Conservation (phyloP, 2,888 invertebrate species). For the Uropetala carovei region DNA sequence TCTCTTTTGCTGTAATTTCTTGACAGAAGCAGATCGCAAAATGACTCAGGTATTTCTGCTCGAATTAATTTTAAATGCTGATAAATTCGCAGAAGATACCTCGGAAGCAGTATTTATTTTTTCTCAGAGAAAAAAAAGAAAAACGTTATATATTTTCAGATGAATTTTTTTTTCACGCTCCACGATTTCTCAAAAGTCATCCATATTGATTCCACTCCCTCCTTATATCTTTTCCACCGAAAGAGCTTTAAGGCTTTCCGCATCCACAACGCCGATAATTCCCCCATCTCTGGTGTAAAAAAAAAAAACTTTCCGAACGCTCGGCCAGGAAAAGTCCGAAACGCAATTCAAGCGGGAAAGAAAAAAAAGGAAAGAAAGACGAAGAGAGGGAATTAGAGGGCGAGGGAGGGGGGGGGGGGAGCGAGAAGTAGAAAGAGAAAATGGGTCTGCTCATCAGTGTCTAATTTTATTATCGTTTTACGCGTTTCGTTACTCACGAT, state of each 20-base stretch:
- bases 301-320: conserved; percentile 26
- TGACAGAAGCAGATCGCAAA: too few species aligned
- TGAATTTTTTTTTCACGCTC: neutral
- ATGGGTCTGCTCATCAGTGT: conserved; percentile 61
- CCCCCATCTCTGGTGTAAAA: neutral
- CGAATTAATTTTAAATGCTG: too few species aligned
- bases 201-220: conserved; percentile 41
- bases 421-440: neutral
- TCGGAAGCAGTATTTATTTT: neutral
- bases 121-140: neutral
- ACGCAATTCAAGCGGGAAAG: neutral
- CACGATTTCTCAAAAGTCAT: conserved; percentile 49
- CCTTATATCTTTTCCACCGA: neutral
- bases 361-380: neutral
- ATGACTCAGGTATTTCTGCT: too few species aligned
- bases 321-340: neutral
- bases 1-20: too few species aligned
- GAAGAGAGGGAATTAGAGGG: neutral
- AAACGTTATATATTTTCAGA: neutral
- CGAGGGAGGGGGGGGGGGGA: neutral
- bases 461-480: conserved; percentile 63
- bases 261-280: conserved; percentile 30
- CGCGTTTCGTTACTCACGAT: conserved; percentile 52
- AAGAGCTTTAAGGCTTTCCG: neutral
- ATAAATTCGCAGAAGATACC: too few species aligned